Evolutionary conservation across 2,113 vertebrate species (phyloP).

Genomic region (human (Homo sapiens)): GRCh38 chr6:157662501-157663000

Average conservation of each 20-base stretch:
- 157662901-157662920: neutral
- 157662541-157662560: neutral
- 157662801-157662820: neutral
- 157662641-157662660: neutral
- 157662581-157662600: neutral
- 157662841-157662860: neutral
- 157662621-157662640: neutral
- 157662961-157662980: conserved; percentile 15
- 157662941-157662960: conserved; percentile 46
- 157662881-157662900: conserved; percentile 27
- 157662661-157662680: neutral
- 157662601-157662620: neutral
- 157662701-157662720: neutral
- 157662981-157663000: neutral
- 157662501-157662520: neutral
- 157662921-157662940: neutral
- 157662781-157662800: neutral
- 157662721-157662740: neutral
- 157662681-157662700: neutral
- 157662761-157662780: neutral
- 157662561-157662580: neutral
- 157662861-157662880: neutral
- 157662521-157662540: neutral
- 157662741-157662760: neutral
- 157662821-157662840: neutral